phyloP scores from a whole-genome alignment of 92 coral and sea anemone genomes.

The Plumapathes pennacea region DNA sequence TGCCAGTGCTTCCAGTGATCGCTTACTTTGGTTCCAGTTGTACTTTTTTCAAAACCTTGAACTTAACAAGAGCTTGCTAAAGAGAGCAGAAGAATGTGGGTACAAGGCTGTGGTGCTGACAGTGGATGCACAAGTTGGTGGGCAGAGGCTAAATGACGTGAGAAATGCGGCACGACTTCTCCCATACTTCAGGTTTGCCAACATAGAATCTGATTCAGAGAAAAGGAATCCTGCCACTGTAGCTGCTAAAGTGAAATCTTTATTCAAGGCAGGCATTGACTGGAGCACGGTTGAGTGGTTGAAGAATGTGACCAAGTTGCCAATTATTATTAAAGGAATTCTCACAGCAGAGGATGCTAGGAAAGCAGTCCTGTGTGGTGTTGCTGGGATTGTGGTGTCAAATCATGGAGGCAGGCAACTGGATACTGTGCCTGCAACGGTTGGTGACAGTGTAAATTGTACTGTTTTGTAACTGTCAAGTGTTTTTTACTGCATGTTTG shows the following conservation, averaged over 20 bases:
- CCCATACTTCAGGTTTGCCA: slow-evolving; percentile 1
- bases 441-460: slow-evolving; percentile 21
- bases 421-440: slow-evolving; percentile 75
- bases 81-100: slow-evolving; percentile 61
- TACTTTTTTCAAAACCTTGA: slow-evolving; percentile 16
- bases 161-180: not conserved
- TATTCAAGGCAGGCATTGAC: slow-evolving; percentile 11
- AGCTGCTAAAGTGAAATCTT: slow-evolving; percentile 3
- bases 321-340: slow-evolving; percentile 66
- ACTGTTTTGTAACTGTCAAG: no score
- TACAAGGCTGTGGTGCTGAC: slow-evolving; percentile 70
- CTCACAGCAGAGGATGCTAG: slow-evolving; percentile 76
- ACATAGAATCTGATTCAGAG: no score
- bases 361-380: slow-evolving; percentile 71
- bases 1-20: slow-evolving; percentile 21
- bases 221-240: no score
- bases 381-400: slow-evolving; percentile 72
- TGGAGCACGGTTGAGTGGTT: slow-evolving; percentile 62
- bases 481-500: not conserved
- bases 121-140: slow-evolving; percentile 45
- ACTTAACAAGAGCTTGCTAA: slow-evolving; percentile 12
- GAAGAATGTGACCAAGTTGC: slow-evolving; percentile 56
- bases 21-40: slow-evolving; percentile 58
- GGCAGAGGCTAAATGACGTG: slow-evolving; percentile 10
- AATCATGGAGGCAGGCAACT: slow-evolving; percentile 87